Evolutionary conservation across 35 echinoderm and acorn worm species (phyloP).

Genomic region (Hemicentrotus pulcherrimus): DNA sequence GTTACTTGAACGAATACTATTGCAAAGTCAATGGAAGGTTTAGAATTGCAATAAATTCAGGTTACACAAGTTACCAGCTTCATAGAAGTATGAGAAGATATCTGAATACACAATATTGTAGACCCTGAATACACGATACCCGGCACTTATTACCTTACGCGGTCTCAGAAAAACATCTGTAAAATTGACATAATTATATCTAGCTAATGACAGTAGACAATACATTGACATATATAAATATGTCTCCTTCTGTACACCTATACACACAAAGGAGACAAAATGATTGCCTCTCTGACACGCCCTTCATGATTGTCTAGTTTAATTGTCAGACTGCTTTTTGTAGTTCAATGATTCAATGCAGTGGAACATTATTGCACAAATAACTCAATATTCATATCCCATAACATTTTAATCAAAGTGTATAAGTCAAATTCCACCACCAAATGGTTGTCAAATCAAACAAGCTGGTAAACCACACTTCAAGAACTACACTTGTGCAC

Average conservation of each 20-base stretch:
- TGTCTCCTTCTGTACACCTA: not conserved
- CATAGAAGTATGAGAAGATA: not conserved
- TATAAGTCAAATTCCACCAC: not conserved
- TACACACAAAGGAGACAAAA: not conserved
- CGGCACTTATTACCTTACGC: too few species aligned
- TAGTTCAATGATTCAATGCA: not conserved
- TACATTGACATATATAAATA: not conserved
- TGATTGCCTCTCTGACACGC: not conserved
- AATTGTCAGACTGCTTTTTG: not conserved
- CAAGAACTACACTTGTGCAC: not conserved
- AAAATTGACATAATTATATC: too few species aligned
- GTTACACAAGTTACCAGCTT: not conserved
- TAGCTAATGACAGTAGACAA: not conserved
- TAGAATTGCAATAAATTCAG: not conserved
- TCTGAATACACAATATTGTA: not conserved
- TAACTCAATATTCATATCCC: not conserved
- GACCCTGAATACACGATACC: not conserved
- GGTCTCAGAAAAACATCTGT: too few species aligned
- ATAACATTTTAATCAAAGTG: not conserved
- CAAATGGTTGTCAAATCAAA: too few species aligned
- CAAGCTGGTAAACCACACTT: not conserved
- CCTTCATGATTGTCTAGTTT: not conserved
- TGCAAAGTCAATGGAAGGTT: not conserved
- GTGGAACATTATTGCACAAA: not conserved
- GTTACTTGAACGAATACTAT: not conserved